Evolutionary conservation across 2,888 invertebrate species (phyloP).

Genomic region (Leptarthrus brevirostris): DNA sequence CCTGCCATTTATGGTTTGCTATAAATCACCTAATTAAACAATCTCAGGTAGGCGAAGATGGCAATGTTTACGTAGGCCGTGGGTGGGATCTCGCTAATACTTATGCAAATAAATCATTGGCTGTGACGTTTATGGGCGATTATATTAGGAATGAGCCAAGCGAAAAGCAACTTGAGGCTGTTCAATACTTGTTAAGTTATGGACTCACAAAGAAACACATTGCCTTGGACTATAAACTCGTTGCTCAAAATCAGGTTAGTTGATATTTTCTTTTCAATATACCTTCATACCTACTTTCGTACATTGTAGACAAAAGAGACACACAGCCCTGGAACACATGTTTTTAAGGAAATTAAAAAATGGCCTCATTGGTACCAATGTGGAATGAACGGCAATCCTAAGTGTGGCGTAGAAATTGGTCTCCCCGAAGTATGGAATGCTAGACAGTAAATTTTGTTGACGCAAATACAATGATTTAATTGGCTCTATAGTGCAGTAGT

Average conservation of each 20-base stretch:
- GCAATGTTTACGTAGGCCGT: slow-evolving; percentile 69
- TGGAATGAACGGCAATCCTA: slow-evolving; percentile 58
- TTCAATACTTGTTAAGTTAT: slow-evolving; percentile 66
- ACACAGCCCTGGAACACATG: slow-evolving; percentile 69
- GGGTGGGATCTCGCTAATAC: slow-evolving; percentile 70
- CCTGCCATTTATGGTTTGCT: neutral
- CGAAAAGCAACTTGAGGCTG: slow-evolving; percentile 67
- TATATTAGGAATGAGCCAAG: slow-evolving; percentile 66
- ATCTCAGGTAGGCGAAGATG: slow-evolving; percentile 70
- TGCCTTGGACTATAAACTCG: slow-evolving; percentile 67
- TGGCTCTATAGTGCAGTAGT: too few species aligned
- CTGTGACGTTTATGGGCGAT: slow-evolving; percentile 69
- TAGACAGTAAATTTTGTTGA: slow-evolving; percentile 38
- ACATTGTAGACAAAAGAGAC: slow-evolving; percentile 64
- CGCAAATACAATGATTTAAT: too few species aligned
- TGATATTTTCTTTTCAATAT: too few species aligned
- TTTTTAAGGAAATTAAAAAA: slow-evolving; percentile 67
- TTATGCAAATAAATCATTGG: slow-evolving; percentile 68
- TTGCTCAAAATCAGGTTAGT: slow-evolving; percentile 69
- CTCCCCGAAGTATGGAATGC: slow-evolving; percentile 61
- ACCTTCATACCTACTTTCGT: too few species aligned
- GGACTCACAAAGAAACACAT: slow-evolving; percentile 67
- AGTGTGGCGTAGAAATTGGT: slow-evolving; percentile 63
- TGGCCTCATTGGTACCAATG: slow-evolving; percentile 69
- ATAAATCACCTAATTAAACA: slow-evolving; percentile 37